Base-by-base conservation (phyloP, 2,113 vertebrate genomes). In the Chaetodon trifascialis region DNA sequence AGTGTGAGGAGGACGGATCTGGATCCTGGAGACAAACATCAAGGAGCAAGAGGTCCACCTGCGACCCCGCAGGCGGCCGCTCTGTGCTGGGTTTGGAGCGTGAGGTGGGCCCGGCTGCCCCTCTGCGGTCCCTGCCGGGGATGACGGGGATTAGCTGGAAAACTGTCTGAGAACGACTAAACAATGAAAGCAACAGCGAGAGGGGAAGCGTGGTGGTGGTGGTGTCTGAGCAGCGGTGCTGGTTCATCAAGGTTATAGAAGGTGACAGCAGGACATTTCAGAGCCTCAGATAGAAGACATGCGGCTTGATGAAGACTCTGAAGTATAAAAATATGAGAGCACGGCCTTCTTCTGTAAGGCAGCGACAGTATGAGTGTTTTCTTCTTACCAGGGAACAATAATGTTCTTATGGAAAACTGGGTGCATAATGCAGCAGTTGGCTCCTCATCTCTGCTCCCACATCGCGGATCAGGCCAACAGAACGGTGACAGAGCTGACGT, bases 401-500 rank as follows among this genome's bases (percentile, higher is more conserved):
- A 88, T 87, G 82, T 78, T 75, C 76, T 79, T 60, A 72, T 69
- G 68, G 86, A 76, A 87, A 88, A 90, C 88, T 85, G 85, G 76
- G 73, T 86, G 87, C 83, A 82, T 89, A 86, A 91, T 91, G 84
- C 83, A 68, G 86, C 83, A 90, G 88, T 89, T 87, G 79, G 66
- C 86, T 90, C 90, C 86, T 89, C 87, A 92, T 92, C 91, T 89
- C 81, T 80, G 78, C 49, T 85, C 72, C 54, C 80, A 76, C 81
- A 84, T 86, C 85, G 87, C 68, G 82, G 76, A 82, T 14, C 52
- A 51, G 73, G 79, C 83, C 84, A 81, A 83, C 76, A 77, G 80
- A 86, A 88, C 75, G 76, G 86, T 89, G 93, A 93, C 88, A 67
- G 86, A 87, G 86, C 83, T 91, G 88, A 90, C 82, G 86, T 92